Percentiles rank a stretch among this genome's conserved stretches.
Conservation (phyloP, 2,888 invertebrate genomes). For the Drepanosiphum platanoidis region DNA sequence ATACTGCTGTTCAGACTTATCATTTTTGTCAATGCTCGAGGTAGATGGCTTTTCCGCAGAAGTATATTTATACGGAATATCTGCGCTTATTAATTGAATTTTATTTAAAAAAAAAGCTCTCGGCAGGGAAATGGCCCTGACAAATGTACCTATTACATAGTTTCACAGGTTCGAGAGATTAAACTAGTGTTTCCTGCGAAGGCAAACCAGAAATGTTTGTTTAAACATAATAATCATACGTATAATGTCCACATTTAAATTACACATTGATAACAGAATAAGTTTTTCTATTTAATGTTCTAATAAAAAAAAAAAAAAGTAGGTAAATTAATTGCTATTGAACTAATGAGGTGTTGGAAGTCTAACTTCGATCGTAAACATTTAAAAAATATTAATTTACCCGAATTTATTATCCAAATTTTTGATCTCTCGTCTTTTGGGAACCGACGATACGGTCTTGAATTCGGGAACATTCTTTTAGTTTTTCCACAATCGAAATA, state of each 20-base stretch:
- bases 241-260: background rate
- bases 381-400: background rate
- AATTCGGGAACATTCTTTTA: background rate
- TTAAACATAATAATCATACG: background rate
- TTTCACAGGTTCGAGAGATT: background rate
- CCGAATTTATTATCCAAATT: background rate
- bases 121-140: background rate
- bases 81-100: background rate
- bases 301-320: background rate
- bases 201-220: background rate
- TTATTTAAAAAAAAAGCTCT: background rate
- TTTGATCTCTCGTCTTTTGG: background rate
- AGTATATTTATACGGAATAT: background rate
- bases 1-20: slow-evolving; percentile 14
- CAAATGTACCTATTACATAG: background rate
- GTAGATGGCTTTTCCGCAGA: background rate
- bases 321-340: background rate
- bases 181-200: background rate
- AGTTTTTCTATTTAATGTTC: background rate
- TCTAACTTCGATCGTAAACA: background rate
- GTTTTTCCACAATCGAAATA: background rate
- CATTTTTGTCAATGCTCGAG: background rate
- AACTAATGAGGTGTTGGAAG: background rate
- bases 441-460: background rate
- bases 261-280: background rate